Conservation (phyloP, 2,113 vertebrate genomes). For the Nymphicus hollandicus region DNA sequence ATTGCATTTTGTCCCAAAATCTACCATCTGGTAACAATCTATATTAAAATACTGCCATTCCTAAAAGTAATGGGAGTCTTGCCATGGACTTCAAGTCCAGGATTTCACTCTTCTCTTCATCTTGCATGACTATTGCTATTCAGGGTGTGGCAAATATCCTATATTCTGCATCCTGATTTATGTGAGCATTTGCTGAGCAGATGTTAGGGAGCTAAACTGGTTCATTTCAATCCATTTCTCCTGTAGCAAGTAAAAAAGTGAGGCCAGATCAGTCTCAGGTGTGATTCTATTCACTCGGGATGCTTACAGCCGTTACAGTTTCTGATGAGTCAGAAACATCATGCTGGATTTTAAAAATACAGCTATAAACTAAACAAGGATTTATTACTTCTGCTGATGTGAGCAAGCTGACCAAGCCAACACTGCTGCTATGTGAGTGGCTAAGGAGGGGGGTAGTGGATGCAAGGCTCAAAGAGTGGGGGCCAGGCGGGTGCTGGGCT, state of each 20-base stretch:
- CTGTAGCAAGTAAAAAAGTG: neutral
- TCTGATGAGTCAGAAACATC: neutral
- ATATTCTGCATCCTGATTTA: constrained; percentile 28
- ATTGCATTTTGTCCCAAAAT: neutral
- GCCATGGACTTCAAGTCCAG: constrained; percentile 11
- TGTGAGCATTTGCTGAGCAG: constrained; percentile 50
- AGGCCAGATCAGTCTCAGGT: neutral
- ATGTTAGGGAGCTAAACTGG: neutral
- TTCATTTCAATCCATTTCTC: neutral
- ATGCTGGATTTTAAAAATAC: neutral
- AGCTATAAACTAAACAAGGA: neutral
- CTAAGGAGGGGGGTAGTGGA: neutral
- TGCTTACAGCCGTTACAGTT: neutral
- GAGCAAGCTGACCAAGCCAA: neutral
- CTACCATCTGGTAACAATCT: constrained; percentile 39
- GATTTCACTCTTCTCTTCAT: neutral
- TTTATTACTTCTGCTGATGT: neutral
- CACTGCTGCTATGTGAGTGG: accelerated
- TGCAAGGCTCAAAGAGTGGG: neutral
- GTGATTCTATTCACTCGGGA: neutral
- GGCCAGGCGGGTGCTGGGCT: neutral
- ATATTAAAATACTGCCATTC: neutral
- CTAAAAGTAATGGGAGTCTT: neutral
- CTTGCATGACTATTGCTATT: constrained; percentile 11
- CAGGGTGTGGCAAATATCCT: constrained; percentile 29